A percentile compares a stretch with the other conserved stretches of the same genome.
Conservation (phyloP, 2,113 vertebrate genomes). For the Callorhinus ursinus region DNA sequence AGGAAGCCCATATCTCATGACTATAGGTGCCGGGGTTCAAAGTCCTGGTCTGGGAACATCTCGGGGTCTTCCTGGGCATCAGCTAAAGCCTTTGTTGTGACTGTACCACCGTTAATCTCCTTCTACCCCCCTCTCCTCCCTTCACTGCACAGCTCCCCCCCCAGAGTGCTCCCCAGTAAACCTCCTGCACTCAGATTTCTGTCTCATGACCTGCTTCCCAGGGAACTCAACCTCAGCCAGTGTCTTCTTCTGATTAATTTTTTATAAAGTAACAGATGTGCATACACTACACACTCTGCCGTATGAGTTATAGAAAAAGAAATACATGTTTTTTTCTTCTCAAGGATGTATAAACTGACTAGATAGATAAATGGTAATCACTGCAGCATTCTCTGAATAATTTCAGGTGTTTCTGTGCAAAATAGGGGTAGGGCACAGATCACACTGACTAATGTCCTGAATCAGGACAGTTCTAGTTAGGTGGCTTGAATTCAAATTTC, state of each 20-base stretch:
- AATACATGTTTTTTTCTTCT: neutral
- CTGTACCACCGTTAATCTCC: neutral
- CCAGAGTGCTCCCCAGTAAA: neutral
- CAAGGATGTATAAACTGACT: neutral
- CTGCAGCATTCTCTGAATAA: neutral
- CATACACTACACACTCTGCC: neutral
- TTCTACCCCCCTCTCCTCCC: neutral
- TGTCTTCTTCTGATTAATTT: neutral
- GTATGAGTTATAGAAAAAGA: neutral
- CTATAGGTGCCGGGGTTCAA: neutral
- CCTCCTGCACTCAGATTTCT: neutral
- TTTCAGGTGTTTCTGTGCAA: neutral
- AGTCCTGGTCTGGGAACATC: neutral
- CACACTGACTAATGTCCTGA: neutral
- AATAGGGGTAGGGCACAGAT: neutral
- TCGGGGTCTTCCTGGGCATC: neutral
- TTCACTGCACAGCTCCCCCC: neutral
- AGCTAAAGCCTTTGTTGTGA: neutral
- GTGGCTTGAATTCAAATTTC: neutral
- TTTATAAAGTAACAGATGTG: neutral
- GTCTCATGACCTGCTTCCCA: neutral
- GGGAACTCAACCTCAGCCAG: neutral
- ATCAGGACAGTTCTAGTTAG: neutral
- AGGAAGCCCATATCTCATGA: neutral
- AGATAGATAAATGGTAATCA: neutral